phyloP scores from a whole-genome alignment of 2,113 vertebrate genomes.

The Clupea harengus region DNA sequence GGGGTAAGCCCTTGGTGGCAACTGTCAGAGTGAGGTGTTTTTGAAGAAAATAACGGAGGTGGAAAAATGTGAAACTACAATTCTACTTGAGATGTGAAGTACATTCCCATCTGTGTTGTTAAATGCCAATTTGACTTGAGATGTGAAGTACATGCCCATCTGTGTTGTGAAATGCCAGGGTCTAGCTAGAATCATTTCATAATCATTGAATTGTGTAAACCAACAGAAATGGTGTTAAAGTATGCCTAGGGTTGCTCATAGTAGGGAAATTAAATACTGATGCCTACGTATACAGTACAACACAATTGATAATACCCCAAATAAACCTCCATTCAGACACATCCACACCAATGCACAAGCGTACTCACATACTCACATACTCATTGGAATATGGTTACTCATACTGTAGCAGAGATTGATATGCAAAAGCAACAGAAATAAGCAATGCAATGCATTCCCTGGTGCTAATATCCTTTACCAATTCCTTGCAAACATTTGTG shows the following conservation, averaged over 20 bases:
- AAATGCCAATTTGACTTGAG: not conserved
- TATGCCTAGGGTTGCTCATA: conserved; percentile 27
- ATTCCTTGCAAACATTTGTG: conserved; percentile 16
- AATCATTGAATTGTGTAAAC: not conserved
- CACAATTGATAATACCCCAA: conserved; percentile 69
- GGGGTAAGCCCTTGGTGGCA: conserved; percentile 68
- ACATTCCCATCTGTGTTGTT: conserved; percentile 42
- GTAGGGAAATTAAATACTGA: conserved; percentile 54
- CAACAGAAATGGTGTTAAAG: conserved; percentile 5
- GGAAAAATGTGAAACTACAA: not conserved
- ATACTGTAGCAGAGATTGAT: conserved; percentile 45
- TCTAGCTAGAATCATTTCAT: not conserved
- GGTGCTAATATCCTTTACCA: conserved; percentile 29
- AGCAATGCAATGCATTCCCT: conserved; percentile 39
- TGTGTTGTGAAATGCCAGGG: conserved; percentile 17
- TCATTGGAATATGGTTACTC: conserved; percentile 42
- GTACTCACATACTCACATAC: conserved; percentile 40
- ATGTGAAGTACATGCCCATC: conserved; percentile 45
- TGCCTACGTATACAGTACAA: conserved; percentile 48
- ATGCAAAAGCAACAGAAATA: conserved; percentile 52
- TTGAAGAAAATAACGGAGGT: conserved; percentile 10
- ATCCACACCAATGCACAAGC: conserved; percentile 39
- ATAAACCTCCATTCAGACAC: conserved; percentile 51
- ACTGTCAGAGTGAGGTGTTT: conserved; percentile 47
- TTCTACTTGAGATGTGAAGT: conserved; percentile 30